Evolutionary conservation across 1,140 invertebrate species (phyloP).

Genomic region (Drosophila parabipectinata): DNA sequence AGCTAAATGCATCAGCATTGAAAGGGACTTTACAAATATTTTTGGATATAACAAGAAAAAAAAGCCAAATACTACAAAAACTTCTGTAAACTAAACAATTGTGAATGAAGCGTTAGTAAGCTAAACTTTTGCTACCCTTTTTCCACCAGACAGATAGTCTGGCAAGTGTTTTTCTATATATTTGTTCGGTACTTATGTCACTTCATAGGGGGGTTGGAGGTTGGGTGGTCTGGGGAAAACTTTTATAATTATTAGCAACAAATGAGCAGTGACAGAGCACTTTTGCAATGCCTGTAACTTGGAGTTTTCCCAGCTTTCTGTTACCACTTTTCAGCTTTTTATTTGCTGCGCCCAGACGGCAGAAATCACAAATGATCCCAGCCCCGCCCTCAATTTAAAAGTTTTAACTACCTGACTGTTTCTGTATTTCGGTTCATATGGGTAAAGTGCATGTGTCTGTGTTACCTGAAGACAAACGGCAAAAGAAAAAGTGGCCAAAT

Average conservation of each 20-base stretch:
- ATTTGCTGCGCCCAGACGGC: conserved; percentile 41
- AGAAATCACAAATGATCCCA: conserved; percentile 70
- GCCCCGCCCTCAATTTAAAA: conserved; percentile 72
- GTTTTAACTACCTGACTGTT: conserved; percentile 77
- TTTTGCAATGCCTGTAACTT: conserved; percentile 65
- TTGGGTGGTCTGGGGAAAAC: conserved; percentile 62
- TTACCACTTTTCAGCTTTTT: conserved; percentile 21
- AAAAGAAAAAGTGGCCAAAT: conserved; percentile 67
- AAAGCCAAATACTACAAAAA: conserved; percentile 34
- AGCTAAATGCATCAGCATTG: conserved; percentile 42
- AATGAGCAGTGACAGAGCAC: conserved; percentile 80
- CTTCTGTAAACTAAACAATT: conserved; percentile 18
- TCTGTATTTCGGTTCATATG: conserved; percentile 11
- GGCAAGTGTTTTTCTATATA: conserved; percentile 42
- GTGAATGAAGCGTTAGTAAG: conserved; percentile 13
- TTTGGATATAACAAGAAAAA: conserved; percentile 9
- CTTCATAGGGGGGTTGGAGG: conserved; percentile 29
- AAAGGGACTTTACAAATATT: conserved; percentile 59
- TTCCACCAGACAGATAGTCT: conserved; percentile 33
- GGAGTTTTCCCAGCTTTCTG: conserved; percentile 3
- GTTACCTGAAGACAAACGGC: conserved; percentile 32
- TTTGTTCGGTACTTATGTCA: conserved; percentile 55
- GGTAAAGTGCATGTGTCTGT: conserved; percentile 17
- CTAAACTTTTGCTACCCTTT: conserved; percentile 65
- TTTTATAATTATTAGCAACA: conserved; percentile 83